These are phyloP conservation scores for Drosophila truncata DNA, from an alignment of 1,140 invertebrate genomes.

Conservation along the genomic window DNA sequence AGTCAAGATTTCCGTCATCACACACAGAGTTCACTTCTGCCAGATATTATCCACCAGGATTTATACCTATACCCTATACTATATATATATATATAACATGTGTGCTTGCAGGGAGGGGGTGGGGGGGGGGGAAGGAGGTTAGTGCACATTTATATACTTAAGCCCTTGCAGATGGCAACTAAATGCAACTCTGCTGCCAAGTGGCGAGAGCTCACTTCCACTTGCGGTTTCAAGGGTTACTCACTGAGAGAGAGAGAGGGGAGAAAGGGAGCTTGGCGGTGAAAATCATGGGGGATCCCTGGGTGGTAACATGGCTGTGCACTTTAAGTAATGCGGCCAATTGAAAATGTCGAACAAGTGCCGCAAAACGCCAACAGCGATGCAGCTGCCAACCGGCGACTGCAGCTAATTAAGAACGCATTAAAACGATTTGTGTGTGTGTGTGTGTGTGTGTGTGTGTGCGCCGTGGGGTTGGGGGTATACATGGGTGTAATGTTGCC, in stretches of 20 bases:
- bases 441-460: constrained; percentile 11
- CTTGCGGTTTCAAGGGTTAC: constrained; percentile 62
- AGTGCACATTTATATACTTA: constrained; percentile 47
- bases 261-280: background rate
- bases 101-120: background rate
- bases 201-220: constrained; percentile 60
- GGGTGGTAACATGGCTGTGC: constrained; percentile 14
- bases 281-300: background rate
- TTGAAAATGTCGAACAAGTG: constrained; percentile 80
- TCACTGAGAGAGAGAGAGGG: constrained; percentile 3
- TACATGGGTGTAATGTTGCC: constrained; percentile 17
- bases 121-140: background rate
- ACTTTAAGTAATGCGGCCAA: constrained; percentile 79
- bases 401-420: constrained; percentile 76
- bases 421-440: constrained; percentile 64
- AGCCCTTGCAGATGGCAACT: constrained; percentile 48
- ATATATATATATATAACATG: background rate
- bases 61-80: constrained; percentile 13
- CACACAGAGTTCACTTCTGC: constrained; percentile 31
- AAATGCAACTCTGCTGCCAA: constrained; percentile 58
- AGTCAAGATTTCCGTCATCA: constrained; percentile 20
- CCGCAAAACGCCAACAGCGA: constrained; percentile 43
- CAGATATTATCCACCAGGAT: constrained; percentile 34
- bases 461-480: background rate
- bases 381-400: constrained; percentile 23